Evolutionary conservation across 2,113 vertebrate species (phyloP).

Genomic region (Dasyornis broadbenti): DNA sequence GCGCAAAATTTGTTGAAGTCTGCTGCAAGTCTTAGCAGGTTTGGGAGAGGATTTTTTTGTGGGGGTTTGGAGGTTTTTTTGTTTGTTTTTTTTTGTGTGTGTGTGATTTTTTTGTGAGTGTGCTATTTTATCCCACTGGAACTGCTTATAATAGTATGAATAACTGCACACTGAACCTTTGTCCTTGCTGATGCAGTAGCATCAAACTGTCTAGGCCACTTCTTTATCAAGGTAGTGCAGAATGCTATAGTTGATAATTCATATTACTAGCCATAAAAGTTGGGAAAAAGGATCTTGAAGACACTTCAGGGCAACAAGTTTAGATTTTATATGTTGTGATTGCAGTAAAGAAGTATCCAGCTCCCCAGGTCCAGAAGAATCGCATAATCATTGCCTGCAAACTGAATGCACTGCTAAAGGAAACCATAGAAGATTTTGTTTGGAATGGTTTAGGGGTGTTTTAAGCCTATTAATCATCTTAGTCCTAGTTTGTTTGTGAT

Average conservation of each 20-base stretch:
- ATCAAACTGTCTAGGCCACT: neutral
- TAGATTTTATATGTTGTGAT: neutral
- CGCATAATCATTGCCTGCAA: neutral
- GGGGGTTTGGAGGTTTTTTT: neutral
- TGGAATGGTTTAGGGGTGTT: neutral
- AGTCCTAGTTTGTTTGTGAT: neutral
- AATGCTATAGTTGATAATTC: neutral
- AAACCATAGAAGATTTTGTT: neutral
- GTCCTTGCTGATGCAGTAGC: neutral
- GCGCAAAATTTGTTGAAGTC: neutral
- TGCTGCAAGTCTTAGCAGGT: neutral
- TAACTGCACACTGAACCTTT: neutral
- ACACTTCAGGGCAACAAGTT: neutral
- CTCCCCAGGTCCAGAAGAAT: neutral
- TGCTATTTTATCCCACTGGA: neutral
- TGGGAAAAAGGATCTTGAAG: neutral
- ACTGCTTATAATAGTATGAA: neutral
- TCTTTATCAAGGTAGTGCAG: neutral
- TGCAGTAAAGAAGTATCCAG: neutral
- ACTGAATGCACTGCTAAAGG: neutral
- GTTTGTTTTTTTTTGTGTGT: neutral
- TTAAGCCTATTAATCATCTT: neutral
- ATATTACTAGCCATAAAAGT: neutral
- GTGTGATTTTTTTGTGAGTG: neutral
- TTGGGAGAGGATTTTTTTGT: neutral